Evolutionary conservation across 2,113 vertebrate species (phyloP).

Genomic region (Laticauda laticaudata): DNA sequence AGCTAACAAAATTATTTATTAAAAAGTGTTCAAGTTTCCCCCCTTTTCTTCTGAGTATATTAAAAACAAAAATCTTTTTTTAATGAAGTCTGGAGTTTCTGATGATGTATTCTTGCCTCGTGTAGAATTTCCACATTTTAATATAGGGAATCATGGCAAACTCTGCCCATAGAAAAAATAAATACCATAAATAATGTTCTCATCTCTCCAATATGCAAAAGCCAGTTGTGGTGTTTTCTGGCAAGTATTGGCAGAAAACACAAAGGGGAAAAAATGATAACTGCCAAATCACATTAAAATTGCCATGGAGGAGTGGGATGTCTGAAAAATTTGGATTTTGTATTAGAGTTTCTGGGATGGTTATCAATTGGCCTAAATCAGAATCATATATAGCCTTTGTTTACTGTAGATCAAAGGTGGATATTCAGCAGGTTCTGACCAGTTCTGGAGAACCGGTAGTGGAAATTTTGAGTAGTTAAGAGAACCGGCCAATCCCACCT

Average conservation of each 20-base stretch:
- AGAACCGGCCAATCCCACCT: no score
- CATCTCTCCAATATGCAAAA: neutral
- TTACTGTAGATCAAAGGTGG: no score
- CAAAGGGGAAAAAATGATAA: neutral
- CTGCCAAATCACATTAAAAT: neutral
- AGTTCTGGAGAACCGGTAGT: no score
- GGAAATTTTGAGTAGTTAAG: no score
- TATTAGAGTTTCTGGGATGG: neutral
- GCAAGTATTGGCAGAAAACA: neutral
- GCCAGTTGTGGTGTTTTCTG: neutral
- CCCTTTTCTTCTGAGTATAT: neutral
- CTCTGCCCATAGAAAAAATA: neutral
- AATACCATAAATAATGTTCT: neutral
- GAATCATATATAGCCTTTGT: neutral
- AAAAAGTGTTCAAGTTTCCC: neutral
- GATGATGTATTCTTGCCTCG: neutral
- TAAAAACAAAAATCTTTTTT: neutral
- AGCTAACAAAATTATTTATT: neutral
- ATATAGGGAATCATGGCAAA: neutral
- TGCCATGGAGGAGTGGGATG: neutral
- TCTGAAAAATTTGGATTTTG: neutral
- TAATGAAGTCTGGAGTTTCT: neutral
- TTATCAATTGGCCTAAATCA: neutral
- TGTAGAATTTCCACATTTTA: neutral
- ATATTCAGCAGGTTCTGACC: no score